These are phyloP conservation scores for Indri indri DNA, from an alignment of 2,113 vertebrate species.

Conservation along the genomic window DNA sequence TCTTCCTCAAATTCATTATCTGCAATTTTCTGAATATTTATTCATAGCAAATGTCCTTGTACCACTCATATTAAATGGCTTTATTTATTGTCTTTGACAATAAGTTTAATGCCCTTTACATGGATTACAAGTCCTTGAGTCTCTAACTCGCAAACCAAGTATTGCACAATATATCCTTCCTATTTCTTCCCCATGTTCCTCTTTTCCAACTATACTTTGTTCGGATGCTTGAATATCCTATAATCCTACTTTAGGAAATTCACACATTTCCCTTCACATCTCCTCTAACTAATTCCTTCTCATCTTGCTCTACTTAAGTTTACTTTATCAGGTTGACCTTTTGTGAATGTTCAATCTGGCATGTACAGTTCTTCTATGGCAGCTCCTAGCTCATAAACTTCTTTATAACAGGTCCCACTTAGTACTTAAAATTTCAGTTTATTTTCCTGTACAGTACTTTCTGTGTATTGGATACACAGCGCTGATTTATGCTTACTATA, in stretches of 20 bases:
- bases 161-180: fast-evolving
- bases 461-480: not conserved
- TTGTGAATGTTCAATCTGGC: not conserved
- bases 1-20: not conserved
- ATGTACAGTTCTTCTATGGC: not conserved
- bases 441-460: not conserved
- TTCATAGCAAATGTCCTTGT: not conserved
- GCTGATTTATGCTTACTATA: not conserved
- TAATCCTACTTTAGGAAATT: not conserved
- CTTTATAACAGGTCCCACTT: not conserved
- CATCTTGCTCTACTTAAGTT: not conserved
- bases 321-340: not conserved
- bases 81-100: not conserved
- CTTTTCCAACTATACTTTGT: not conserved
- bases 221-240: not conserved
- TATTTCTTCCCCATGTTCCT: not conserved
- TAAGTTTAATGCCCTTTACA: not conserved
- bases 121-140: not conserved
- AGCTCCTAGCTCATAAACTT: not conserved
- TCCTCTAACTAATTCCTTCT: not conserved
- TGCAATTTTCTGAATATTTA: not conserved
- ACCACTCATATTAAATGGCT: not conserved
- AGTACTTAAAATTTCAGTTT: not conserved
- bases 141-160: not conserved
- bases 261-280: not conserved